phyloP scores from a whole-genome alignment of 2,113 vertebrate species.

The Strix aluco region DNA sequence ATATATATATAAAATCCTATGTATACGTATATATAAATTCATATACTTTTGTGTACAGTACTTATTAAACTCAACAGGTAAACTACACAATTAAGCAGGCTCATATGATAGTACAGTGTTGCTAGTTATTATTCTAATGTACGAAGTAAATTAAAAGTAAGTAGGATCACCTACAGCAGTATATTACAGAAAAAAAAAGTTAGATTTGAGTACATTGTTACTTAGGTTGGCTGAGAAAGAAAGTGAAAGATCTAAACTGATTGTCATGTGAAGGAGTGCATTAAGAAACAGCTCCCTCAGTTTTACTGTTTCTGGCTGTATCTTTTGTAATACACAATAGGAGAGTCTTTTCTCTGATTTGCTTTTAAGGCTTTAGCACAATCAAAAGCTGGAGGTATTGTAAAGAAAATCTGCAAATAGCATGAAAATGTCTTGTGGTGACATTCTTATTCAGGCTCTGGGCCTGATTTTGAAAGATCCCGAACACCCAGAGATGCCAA shows the following conservation, averaged over 20 bases:
- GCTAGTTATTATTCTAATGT: neutral
- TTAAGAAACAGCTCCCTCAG: constrained; percentile 42
- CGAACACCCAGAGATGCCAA: neutral
- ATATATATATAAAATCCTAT: neutral
- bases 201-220: neutral
- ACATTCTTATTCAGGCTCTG: constrained; percentile 43
- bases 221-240: neutral
- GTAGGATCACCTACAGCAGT: neutral
- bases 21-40: neutral
- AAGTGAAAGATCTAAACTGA: constrained; percentile 26
- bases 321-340: constrained; percentile 62
- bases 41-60: neutral
- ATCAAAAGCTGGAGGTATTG: constrained; percentile 58
- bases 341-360: constrained; percentile 57
- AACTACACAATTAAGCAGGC: neutral
- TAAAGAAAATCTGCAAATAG: constrained; percentile 65
- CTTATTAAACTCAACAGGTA: neutral
- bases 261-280: constrained; percentile 53
- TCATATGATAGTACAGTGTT: neutral
- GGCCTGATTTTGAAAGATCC: constrained; percentile 46
- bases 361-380: constrained; percentile 63
- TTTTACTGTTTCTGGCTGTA: constrained; percentile 53
- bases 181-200: neutral
- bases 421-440: constrained; percentile 58
- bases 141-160: neutral